These are phyloP conservation scores for Neoaliturus tenellus DNA, from an alignment of 2,888 invertebrate species.

Conservation along the genomic window DNA sequence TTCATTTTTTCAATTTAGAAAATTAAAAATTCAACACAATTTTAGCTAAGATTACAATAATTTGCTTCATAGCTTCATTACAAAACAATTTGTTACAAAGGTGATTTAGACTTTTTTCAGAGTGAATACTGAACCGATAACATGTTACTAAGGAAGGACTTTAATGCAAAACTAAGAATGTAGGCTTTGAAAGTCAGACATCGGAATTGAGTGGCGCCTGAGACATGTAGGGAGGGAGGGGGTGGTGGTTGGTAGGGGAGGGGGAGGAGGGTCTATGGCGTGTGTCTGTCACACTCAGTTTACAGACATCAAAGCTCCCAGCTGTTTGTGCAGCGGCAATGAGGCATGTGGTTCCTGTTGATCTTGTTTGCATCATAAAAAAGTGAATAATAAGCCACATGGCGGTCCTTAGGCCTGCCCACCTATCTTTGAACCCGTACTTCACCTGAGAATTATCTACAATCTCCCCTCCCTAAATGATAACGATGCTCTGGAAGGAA, in stretches of 20 bases:
- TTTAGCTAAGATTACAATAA: too few relatives aligned
- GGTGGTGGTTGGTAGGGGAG: not conserved
- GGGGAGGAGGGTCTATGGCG: conserved; percentile 9
- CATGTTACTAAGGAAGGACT: too few relatives aligned
- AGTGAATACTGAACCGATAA: too few relatives aligned
- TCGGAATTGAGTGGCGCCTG: too few relatives aligned
- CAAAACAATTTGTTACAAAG: too few relatives aligned
- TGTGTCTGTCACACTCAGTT: conserved; percentile 40
- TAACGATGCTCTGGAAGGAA: too few relatives aligned
- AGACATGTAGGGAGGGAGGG: not conserved
- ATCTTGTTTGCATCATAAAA: conserved; percentile 49
- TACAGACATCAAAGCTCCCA: not conserved
- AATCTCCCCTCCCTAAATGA: not conserved
- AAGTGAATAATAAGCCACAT: conserved; percentile 49
- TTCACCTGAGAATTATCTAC: not conserved
- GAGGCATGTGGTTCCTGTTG: conserved; percentile 29
- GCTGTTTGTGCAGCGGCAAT: conserved; percentile 28
- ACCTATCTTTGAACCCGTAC: not conserved
- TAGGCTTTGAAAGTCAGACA: too few relatives aligned
- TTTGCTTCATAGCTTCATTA: too few relatives aligned
- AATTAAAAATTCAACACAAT: too few relatives aligned
- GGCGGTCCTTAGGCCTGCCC: not conserved
- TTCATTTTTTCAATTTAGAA: too few relatives aligned
- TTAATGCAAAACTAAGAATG: too few relatives aligned
- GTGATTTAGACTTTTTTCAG: too few relatives aligned